Evolutionary conservation across 2,113 vertebrate genomes (phyloP), one percentile per base, ranked within the genome.

Genomic region (Sinocyclocheilus grahami): DNA sequence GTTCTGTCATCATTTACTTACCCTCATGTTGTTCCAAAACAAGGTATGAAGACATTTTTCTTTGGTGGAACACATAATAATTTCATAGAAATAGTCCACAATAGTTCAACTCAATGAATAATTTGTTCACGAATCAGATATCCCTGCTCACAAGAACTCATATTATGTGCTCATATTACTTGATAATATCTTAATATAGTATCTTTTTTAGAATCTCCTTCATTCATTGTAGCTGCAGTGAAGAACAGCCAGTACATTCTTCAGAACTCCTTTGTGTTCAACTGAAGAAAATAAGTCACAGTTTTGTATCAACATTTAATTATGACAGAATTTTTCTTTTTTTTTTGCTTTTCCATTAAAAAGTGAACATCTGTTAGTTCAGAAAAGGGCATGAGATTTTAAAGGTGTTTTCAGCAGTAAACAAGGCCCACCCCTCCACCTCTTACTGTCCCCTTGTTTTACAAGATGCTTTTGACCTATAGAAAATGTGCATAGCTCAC

Each of bases 311-410:
- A 0, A 9, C 33, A 37, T 20, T 18, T 33, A 18, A 20, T 33
- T 37, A 69, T 39, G 33, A 20, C 16, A 67, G 24, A 16, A 7
- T 37, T 37, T 37, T 22, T 33, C 22, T 53, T 39, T 63, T 63
- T 78, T 37, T 33, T 30, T 13, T 69, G 30, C 33, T 20, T 20
- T 37, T 22, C 33, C 5, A 22, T 58, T 58, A 58, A 84, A 53
- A 85, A 85, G 63, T 20, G 12, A 85, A 65, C 37, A 51, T 13
- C 27, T 67, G 16, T 74, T 33, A 80, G 33, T 27, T 58, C 9
- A 71, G 84, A 42, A 63, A 16, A 42, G 13, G 2, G 48, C 22
- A 4, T 55, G 74, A 22, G 6, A 24, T 3, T 24, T 65, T 79
- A 16, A 24, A n/a, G 42, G 37, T 42, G 22, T n/a, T 80, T 22